Base-by-base conservation (phyloP, 64 coral and sea anemone genomes). In the Montipora capricornis region DNA sequence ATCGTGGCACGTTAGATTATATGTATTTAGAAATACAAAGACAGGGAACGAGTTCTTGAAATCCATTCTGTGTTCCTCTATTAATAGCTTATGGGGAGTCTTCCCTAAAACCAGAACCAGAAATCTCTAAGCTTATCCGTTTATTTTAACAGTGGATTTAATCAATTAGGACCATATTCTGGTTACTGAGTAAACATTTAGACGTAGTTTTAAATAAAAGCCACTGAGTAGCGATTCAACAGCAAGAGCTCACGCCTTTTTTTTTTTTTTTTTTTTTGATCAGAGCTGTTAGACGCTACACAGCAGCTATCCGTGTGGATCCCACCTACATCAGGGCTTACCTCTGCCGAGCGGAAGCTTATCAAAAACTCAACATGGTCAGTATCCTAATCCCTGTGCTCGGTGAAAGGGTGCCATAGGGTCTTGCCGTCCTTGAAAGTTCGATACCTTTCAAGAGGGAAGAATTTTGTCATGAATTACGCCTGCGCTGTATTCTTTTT, bases 311-410 rank as follows among this genome's bases (percentile, higher is more conserved):
- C 73, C 95, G 89, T 47, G 98, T 99, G 19, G 95, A 99, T 66
- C 95, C 98, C 1, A 99, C 95, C 5, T 99, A 99, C 68, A 89
- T 96, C 24, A 84, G 98, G 87, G 98, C 92, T 10, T 93, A 91
- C 14, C 88, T 99, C 11, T 99, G 98, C 69, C 89, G 98, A 8
- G 98, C 98, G 4, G 98, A 99, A 59, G 95, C 98, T 19, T 92
- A 96, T 53, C 89, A 99, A 51, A 99, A 99, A 22, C 84, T 96
- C 29, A 90, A 93, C 74, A 99, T 99, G 98, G 96, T 98, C 20
- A 66, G 96, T 82, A 46, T 13, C 46, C 8, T 5, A 5, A 1
- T 61, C 5, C 2, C 19, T 37, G 8, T 19, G 4, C 19, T 3
- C 2, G 19, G 0, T 13, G 61, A 4, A 66, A 12, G 52, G 9